A percentile compares a stretch with the other conserved stretches of the same genome.
Conservation (phyloP, 2,888 invertebrate genomes). For the Habrosyne pyritoides region DNA sequence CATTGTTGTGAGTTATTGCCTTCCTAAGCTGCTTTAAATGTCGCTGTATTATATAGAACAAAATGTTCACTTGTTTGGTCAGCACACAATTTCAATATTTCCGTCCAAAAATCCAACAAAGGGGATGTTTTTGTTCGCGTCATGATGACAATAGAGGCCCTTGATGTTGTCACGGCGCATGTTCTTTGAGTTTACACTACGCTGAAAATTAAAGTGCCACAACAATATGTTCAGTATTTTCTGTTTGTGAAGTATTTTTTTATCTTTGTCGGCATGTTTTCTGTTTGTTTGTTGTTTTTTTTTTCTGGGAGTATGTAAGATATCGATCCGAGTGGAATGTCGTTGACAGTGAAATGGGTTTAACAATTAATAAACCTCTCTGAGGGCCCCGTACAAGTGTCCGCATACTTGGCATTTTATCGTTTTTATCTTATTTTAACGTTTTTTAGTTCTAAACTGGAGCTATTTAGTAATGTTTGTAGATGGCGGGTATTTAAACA, state of each 20-base stretch:
- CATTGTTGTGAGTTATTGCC: constrained; percentile 26
- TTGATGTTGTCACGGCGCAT: constrained; percentile 68
- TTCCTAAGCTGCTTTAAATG: constrained; percentile 24
- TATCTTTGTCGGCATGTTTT: constrained; percentile 72
- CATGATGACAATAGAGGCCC: constrained; percentile 61
- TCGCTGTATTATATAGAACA: neutral
- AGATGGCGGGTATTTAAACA: neutral
- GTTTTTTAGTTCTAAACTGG: constrained; percentile 11
- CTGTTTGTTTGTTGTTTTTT: constrained; percentile 52
- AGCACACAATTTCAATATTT: constrained; percentile 56
- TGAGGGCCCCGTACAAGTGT: constrained; percentile 52
- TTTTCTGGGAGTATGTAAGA: constrained; percentile 62
- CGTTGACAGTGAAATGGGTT: constrained; percentile 82
- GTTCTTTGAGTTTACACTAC: constrained; percentile 79
- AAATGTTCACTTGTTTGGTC: constrained; percentile 65
- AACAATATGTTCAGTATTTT: constrained; percentile 71
- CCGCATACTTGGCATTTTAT: constrained; percentile 56
- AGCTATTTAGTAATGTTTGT: constrained; percentile 9
- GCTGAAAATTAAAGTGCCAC: constrained; percentile 78
- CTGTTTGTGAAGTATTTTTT: constrained; percentile 63
- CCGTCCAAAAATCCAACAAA: constrained; percentile 60
- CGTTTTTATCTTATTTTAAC: constrained; percentile 17
- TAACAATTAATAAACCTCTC: constrained; percentile 80
- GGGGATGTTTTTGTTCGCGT: constrained; percentile 64
- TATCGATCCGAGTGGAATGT: constrained; percentile 74